A percentile compares a stretch with the other conserved stretches of the same genome.
phyloP scores from a whole-genome alignment of 2,888 invertebrate genomes.

The Phragmatobia fuliginosa region DNA sequence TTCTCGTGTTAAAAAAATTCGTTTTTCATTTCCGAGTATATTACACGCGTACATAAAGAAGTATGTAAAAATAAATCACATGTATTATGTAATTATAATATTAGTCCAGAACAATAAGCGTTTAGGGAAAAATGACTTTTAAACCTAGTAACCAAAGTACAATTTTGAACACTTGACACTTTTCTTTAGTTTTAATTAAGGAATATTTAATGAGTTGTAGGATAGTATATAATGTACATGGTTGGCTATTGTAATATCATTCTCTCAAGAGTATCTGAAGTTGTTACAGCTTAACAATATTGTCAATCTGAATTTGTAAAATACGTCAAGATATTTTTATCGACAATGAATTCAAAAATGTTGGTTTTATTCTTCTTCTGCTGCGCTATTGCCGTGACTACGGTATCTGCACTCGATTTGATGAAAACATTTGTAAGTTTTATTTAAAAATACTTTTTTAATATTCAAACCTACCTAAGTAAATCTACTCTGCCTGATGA shows the following conservation, averaged over 20 bases:
- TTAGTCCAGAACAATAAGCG: neutral
- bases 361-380: conserved; percentile 36
- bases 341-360: conserved; percentile 34
- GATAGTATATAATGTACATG: neutral
- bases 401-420: conserved; percentile 35
- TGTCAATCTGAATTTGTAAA: neutral
- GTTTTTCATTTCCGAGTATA: too few relatives aligned
- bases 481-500: too few relatives aligned
- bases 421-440: conserved; percentile 40
- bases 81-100: neutral
- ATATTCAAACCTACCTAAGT: too few relatives aligned
- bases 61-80: too few relatives aligned
- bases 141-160: neutral
- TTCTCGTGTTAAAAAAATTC: too few relatives aligned
- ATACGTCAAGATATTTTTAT: neutral
- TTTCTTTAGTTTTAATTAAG: neutral
- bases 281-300: neutral
- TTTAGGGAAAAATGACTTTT: neutral
- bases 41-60: too few relatives aligned
- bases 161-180: neutral
- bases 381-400: conserved; percentile 25
- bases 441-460: neutral
- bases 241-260: neutral
- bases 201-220: neutral
- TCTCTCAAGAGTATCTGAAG: neutral